A percentile compares a stretch with the other conserved stretches of the same genome.
Conservation (phyloP, 2,113 vertebrate genomes). For the Phyllopteryx taeniolatus region DNA sequence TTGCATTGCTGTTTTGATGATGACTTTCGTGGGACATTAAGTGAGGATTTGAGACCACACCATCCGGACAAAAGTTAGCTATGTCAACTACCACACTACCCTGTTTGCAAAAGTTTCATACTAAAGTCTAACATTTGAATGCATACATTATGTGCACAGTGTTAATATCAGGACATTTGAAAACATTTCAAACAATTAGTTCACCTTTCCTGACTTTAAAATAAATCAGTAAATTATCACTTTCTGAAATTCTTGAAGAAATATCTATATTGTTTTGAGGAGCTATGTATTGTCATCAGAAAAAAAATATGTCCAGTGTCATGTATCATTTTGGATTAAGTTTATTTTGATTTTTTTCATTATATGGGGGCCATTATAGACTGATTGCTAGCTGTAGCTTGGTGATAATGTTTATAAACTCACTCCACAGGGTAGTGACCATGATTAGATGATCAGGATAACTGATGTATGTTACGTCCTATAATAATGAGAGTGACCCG, state of each 20-base stretch:
- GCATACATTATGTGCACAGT: no score
- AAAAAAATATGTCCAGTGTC: neutral
- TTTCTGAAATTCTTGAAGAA: neutral
- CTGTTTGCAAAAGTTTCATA: no score
- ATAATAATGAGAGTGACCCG: slow-evolving; percentile 48
- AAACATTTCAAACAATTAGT: neutral
- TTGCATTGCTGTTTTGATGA: no score
- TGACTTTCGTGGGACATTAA: no score
- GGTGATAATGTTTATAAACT: slow-evolving; percentile 36
- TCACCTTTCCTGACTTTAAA: neutral
- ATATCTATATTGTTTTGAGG: neutral
- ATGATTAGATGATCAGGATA: slow-evolving; percentile 55
- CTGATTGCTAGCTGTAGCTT: slow-evolving; percentile 32
- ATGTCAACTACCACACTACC: no score
- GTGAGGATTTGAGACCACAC: no score
- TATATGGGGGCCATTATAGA: slow-evolving; percentile 29
- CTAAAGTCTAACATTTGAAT: no score
- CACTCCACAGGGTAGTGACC: slow-evolving; percentile 44
- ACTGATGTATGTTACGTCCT: slow-evolving; percentile 48
- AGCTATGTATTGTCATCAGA: neutral
- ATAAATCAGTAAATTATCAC: neutral
- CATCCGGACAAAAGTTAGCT: no score
- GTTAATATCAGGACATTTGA: no score
- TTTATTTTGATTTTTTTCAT: neutral
- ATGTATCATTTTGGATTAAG: neutral